Evolutionary conservation across 2,797 vertebrate species (phyloP), one percentile per base, ranked within the genome.

Genomic region (Oryzias sinensis): DNA sequence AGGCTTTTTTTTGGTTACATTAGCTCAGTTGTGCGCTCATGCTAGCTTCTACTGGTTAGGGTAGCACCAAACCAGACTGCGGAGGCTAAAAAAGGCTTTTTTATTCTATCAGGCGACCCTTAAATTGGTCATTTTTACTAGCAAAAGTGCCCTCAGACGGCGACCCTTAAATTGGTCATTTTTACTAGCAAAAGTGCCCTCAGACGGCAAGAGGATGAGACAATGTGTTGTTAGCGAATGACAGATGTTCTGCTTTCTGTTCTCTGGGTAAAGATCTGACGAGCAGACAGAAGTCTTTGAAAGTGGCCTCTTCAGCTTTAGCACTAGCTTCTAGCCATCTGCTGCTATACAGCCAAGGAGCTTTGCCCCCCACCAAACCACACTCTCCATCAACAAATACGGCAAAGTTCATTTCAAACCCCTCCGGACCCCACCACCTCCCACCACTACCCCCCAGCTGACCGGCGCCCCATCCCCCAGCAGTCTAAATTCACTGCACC

Each of bases 401-500:
- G 65, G 82, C 62, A 74, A 81, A 84, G 76, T 81, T 83, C 72
- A 82, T 86, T 85, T 72, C 83, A 93, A 92, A 59, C 64, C 91
- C 92, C 82, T 41, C 88, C 85, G 77, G 62, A 65, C 72, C 68
- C 90, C 93, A n/a, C 71, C 93, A 57, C 74, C 69, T 75, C 79
- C 79, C 80, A 76, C 20, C 20, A 22, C 20, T 93, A 57, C 74
- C 67, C 75, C 79, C 79, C 80, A 76, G 76, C 75, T 93, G 94
- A 93, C 94, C 88, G 2, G 49, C 56, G 49, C 62, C 77, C 77
- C 74, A 56, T 69, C 80, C 80, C 74, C 80, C 74, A 72, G 60
- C 78, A 70, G 62, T 61, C 72, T 76, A 46, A 76, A 89, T 81
- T 87, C 90, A 91, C 70, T 86, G 91, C 86, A 77, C 89, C 79